Conservation (phyloP, 2,888 invertebrate species). For the Agonum fuliginosum region DNA sequence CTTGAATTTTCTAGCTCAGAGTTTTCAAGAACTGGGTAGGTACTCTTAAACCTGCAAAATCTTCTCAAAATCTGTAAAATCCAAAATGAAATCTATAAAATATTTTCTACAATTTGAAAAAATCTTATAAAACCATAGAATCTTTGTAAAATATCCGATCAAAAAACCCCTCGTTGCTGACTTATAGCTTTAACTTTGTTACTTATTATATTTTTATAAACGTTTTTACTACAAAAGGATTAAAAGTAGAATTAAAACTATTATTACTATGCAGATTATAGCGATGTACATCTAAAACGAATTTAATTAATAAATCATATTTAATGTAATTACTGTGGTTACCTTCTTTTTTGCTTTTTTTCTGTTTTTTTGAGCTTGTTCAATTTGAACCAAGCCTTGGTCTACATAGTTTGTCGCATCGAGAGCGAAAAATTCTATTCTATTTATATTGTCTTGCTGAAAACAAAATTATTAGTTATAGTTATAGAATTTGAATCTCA, state of each 20-base stretch:
- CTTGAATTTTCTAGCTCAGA: too few species aligned
- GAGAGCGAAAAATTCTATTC: constrained; percentile 80
- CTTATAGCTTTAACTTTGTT: background rate
- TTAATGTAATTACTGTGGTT: constrained; percentile 61
- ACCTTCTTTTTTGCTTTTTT: constrained; percentile 76
- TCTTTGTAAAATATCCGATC: too few species aligned
- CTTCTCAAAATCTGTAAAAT: too few species aligned
- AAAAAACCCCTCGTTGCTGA: too few species aligned
- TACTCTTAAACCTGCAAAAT: too few species aligned
- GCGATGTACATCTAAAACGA: constrained; percentile 46
- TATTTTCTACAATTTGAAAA: too few species aligned
- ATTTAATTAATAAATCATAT: constrained; percentile 36
- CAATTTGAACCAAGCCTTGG: constrained; percentile 75
- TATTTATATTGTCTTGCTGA: constrained; percentile 80
- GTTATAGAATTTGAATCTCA: too few species aligned
- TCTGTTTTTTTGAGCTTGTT: constrained; percentile 73
- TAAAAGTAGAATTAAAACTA: constrained; percentile 38
- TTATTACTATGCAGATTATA: constrained; percentile 48
- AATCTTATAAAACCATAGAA: too few species aligned
- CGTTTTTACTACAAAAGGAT: constrained; percentile 10
- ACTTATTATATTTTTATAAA: constrained; percentile 5
- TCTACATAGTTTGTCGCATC: constrained; percentile 78
- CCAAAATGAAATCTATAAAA: too few species aligned
- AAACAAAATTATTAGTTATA: too few species aligned
- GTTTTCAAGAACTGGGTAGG: too few species aligned